Conservation (phyloP, 23 tunicate species). For the Styela clava region DNA sequence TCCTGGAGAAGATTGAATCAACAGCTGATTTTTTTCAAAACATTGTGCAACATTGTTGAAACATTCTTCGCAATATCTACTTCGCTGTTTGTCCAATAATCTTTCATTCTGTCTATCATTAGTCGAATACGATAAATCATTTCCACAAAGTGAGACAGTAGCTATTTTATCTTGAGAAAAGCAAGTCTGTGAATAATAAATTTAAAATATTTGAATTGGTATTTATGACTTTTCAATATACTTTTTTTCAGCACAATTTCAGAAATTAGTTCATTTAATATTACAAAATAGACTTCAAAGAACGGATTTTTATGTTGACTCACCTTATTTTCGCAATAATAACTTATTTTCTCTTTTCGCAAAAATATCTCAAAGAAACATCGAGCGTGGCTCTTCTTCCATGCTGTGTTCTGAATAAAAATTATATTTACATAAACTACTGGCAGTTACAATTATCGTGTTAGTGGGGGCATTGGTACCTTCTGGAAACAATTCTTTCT, state of each 20-base stretch:
- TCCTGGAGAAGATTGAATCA: slow-evolving; percentile 36
- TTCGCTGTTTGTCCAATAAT: slow-evolving; percentile 16
- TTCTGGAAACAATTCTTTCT: too few species aligned
- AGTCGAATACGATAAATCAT: background rate
- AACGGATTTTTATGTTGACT: too few species aligned
- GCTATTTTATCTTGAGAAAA: slow-evolving; percentile 39
- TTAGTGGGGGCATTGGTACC: background rate
- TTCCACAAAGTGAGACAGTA: slow-evolving; percentile 51
- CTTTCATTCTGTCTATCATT: background rate
- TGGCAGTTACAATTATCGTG: too few species aligned
- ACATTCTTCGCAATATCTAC: slow-evolving; percentile 64
- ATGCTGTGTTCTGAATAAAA: background rate
- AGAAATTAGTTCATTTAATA: too few species aligned
- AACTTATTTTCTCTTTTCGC: slow-evolving; percentile 28
- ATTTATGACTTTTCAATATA: too few species aligned
- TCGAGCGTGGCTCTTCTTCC: background rate
- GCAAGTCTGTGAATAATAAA: slow-evolving; percentile 48
- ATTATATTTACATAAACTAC: too few species aligned
- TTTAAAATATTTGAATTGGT: too few species aligned
- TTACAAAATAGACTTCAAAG: too few species aligned
- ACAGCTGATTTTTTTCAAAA: slow-evolving; percentile 29
- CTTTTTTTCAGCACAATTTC: too few species aligned
- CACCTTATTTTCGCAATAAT: slow-evolving; percentile 61
- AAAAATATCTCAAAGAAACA: slow-evolving; percentile 27
- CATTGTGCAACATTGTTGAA: slow-evolving; percentile 35